These are phyloP conservation scores for Alces alces DNA, from an alignment of 2,113 vertebrate genomes.

Conservation along the genomic window DNA sequence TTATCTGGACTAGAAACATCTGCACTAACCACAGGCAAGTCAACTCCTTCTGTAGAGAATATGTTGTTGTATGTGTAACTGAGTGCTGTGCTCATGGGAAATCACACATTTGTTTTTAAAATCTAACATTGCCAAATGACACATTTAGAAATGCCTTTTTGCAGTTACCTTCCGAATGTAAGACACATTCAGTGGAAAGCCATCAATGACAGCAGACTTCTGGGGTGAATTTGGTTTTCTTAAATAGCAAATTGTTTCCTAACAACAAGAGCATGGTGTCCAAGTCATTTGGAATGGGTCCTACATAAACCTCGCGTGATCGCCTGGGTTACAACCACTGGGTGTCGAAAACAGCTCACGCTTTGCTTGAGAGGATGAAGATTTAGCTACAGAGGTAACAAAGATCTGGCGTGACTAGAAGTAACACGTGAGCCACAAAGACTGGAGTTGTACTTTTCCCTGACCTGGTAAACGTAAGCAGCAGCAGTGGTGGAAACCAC, in stretches of 20 bases:
- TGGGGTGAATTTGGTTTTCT: background rate
- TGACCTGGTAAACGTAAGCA: background rate
- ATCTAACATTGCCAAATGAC: background rate
- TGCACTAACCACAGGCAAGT: background rate
- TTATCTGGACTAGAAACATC: background rate
- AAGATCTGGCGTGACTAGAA: background rate
- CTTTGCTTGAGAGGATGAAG: background rate
- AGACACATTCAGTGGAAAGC: background rate
- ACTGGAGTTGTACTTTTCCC: no score
- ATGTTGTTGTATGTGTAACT: background rate
- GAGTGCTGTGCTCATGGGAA: background rate
- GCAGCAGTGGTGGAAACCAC: background rate
- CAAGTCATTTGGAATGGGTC: background rate
- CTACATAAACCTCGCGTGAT: fast-evolving
- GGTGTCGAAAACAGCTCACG: background rate
- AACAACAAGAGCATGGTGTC: background rate
- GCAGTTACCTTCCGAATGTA: background rate
- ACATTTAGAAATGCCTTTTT: background rate
- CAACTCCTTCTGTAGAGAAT: background rate
- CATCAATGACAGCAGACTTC: background rate
- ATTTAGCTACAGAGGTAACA: background rate
- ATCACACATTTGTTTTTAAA: background rate
- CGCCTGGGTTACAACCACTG: background rate
- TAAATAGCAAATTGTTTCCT: background rate
- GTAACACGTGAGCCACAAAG: background rate